Evolutionary conservation across 2,888 invertebrate genomes (phyloP).

Genomic region (Strigamia crassipes): DNA sequence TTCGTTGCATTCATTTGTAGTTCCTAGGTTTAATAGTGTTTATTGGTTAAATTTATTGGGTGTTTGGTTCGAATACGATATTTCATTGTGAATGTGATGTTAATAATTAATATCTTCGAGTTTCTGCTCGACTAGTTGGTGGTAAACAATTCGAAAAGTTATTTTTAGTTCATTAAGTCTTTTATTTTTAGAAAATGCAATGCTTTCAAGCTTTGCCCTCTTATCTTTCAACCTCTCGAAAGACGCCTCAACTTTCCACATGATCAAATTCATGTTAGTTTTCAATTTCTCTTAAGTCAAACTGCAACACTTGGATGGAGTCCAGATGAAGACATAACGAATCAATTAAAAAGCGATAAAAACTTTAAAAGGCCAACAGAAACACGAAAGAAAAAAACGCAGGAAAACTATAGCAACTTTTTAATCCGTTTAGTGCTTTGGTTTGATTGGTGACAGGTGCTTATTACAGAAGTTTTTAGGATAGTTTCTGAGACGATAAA

Average conservation of each 20-base stretch:
- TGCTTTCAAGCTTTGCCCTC: background rate
- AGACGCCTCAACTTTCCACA: background rate
- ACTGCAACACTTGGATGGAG: background rate
- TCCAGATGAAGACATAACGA: background rate
- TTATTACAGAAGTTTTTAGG: too few species aligned
- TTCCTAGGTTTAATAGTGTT: too few species aligned
- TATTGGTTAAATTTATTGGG: too few species aligned
- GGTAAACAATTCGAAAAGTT: background rate
- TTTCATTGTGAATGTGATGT: background rate
- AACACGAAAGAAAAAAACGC: background rate
- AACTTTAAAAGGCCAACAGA: background rate
- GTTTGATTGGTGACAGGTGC: too few species aligned
- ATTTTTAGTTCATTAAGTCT: background rate
- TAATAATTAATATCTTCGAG: background rate
- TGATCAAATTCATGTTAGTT: slow-evolving; percentile 1
- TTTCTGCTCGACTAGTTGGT: background rate
- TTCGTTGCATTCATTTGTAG: too few species aligned
- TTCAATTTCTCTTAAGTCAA: background rate
- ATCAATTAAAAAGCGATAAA: background rate
- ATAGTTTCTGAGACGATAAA: too few species aligned
- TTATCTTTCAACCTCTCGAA: background rate
- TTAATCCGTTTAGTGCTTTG: too few species aligned
- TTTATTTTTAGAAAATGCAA: background rate
- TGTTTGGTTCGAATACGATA: background rate
- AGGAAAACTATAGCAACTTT: background rate